Conservation (phyloP, 2,888 invertebrate genomes). For the Adineta ricciae region DNA sequence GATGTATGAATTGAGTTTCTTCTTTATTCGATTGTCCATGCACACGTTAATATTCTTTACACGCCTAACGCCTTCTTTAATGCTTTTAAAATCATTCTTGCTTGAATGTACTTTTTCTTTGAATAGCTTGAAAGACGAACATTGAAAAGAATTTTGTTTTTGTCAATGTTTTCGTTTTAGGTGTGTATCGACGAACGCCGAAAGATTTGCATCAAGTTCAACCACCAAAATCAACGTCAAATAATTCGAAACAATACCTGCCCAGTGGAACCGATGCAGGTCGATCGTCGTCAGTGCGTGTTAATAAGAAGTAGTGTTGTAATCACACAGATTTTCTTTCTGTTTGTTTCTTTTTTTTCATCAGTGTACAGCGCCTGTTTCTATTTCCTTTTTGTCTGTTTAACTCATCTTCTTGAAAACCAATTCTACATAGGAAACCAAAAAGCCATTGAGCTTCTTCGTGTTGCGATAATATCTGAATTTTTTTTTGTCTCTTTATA, state of each 20-base stretch:
- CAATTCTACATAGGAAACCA: neutral
- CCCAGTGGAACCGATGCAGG: neutral
- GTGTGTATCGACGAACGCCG: neutral
- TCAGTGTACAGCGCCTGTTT: slow-evolving; percentile 9
- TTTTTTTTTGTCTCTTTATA: neutral
- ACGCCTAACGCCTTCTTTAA: neutral
- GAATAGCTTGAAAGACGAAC: neutral
- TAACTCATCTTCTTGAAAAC: neutral
- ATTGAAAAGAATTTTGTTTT: neutral
- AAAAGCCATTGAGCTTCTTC: neutral
- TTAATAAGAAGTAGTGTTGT: neutral
- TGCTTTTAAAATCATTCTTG: neutral
- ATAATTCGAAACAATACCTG: neutral
- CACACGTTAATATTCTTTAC: neutral
- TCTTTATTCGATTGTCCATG: neutral
- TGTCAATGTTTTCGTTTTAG: neutral
- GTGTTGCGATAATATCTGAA: neutral
- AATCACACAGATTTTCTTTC: neutral
- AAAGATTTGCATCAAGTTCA: neutral
- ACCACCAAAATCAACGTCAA: neutral
- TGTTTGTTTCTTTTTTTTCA: neutral
- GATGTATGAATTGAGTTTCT: neutral
- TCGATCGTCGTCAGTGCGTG: neutral
- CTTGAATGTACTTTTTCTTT: neutral
- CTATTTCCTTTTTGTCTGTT: neutral